Evolutionary conservation across 2,113 vertebrate species (phyloP).

Genomic region (Coturnix japonica): DNA sequence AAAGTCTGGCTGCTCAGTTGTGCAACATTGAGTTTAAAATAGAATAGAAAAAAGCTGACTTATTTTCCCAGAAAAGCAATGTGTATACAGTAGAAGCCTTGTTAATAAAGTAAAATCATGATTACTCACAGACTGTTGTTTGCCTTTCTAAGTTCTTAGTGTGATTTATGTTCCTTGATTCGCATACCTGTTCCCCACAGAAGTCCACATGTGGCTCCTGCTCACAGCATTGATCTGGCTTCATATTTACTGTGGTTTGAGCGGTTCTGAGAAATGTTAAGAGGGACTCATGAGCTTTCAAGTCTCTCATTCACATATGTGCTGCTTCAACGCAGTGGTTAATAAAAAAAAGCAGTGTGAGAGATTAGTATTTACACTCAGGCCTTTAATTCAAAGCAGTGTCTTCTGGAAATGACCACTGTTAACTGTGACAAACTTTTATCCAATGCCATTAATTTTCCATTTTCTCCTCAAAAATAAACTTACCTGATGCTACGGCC

Average conservation of each 20-base stretch:
- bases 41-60: background rate
- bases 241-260: background rate
- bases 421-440: background rate
- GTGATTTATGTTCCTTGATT: background rate
- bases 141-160: background rate
- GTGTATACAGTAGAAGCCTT: fast-evolving
- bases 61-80: conserved; percentile 4
- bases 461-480: background rate
- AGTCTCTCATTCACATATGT: background rate
- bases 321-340: background rate
- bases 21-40: conserved; percentile 22
- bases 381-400: background rate
- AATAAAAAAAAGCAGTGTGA: background rate
- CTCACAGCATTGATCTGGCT: background rate
- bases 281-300: background rate
- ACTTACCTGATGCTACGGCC: background rate
- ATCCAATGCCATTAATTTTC: background rate
- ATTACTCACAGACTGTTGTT: background rate
- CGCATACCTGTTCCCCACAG: background rate
- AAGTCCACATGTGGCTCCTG: background rate
- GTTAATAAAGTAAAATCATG: background rate
- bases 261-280: background rate
- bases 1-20: background rate
- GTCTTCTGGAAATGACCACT: background rate
- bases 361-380: background rate